These are phyloP conservation scores for Petrolisthes manimaculis DNA, from an alignment of 2,888 invertebrate genomes.

Conservation along the genomic window DNA sequence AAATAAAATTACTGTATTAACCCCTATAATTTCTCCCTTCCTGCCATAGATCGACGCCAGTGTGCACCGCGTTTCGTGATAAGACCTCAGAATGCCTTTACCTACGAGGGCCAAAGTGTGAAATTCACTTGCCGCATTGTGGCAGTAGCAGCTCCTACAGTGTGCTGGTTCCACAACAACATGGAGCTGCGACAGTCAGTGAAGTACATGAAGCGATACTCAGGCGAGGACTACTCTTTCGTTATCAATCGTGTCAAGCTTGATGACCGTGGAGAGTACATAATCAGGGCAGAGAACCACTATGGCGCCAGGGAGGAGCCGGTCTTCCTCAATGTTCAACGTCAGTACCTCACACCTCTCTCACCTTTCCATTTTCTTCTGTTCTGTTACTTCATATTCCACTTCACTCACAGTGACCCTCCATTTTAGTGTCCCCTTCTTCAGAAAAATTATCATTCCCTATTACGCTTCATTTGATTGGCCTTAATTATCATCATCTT, in stretches of 20 bases:
- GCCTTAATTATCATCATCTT: too few species aligned
- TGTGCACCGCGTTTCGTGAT: conserved; percentile 98
- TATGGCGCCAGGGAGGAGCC: conserved; percentile 96
- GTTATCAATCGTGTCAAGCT: conserved; percentile 95
- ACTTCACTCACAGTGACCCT: background rate
- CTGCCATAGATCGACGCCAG: conserved; percentile 84
- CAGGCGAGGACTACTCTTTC: conserved; percentile 96
- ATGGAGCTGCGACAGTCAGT: conserved; percentile 94
- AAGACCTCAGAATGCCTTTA: conserved; percentile 93
- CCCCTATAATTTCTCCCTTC: background rate
- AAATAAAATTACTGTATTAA: background rate
- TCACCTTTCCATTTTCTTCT: background rate
- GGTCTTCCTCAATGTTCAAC: conserved; percentile 95
- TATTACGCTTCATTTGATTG: too few species aligned
- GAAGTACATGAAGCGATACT: conserved; percentile 95
- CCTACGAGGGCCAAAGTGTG: conserved; percentile 96
- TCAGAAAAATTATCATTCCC: too few species aligned
- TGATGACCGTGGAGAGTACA: conserved; percentile 97
- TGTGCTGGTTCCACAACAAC: conserved; percentile 96
- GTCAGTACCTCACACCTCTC: conserved; percentile 74
- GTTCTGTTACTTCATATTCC: background rate
- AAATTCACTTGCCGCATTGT: conserved; percentile 98
- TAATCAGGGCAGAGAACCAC: conserved; percentile 95
- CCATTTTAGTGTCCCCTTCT: background rate
- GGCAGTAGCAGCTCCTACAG: conserved; percentile 91